Base-by-base conservation (phyloP, 2,113 vertebrate genomes). In the Thymallus thymallus region DNA sequence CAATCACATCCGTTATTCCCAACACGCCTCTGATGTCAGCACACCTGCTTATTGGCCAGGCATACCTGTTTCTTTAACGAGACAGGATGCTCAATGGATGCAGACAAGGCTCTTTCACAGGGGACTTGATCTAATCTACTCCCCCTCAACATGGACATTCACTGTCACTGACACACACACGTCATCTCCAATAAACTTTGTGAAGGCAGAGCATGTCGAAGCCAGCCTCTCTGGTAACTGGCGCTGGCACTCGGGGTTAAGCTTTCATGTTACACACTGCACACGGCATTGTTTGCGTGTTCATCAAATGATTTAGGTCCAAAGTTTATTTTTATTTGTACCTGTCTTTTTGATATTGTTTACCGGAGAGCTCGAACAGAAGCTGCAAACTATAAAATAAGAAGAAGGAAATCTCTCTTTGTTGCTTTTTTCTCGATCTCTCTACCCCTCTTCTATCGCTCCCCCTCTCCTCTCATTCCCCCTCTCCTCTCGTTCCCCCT, bases 121-220 rank as follows among this genome's bases (percentile, higher is more conserved):
- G 87, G 88, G 87, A 90, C 80, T 86, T 87, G 85, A 90, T 90
- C 85, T 87, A 87, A 90, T 90, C 87, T 82, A 82, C 84, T 87
- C 80, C 81, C 76, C 41, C 84, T 88, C 87, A 76, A 80, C 88
- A 70, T 83, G 88, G 87, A 90, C 87, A 83, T 76, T 81, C 10
- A 80, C 87, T 90, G 88, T 90, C 87, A 90, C 76, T 79, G 85
- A 86, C 88, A 80, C 22, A 73, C 83, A 69, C 24, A 65, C 81
- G 81, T 87, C 86, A 75, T 65, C 85, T 85, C 80, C 86, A 86
- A 88, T 88, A 85, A 88, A 86, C 66, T 73, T 51, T 85, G 79
- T 78, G 85, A 82, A 84, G 85, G 85, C 78, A 75, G 81, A 86
- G 79, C 82, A 16, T 69, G 76, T 78, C 66, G 75, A 6, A 74